Conservation (phyloP, 2,888 invertebrate species). For the Caenorhabditis japonica region DNA sequence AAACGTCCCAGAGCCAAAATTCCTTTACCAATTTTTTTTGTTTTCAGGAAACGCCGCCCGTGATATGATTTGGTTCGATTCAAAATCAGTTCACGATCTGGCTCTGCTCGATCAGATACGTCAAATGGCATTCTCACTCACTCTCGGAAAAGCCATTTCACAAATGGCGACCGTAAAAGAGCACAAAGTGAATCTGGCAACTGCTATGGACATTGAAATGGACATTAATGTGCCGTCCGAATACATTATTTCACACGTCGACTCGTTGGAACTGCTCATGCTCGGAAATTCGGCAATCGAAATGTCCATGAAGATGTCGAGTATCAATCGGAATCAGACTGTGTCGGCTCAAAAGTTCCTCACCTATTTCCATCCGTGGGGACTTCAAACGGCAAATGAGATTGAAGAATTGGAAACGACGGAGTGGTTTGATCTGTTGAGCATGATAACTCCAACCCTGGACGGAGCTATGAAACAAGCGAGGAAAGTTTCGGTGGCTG, state of each 20-base stretch:
- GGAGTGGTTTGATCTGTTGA: conserved; percentile 46
- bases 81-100: conserved; percentile 35
- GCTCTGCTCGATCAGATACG: conserved; percentile 54
- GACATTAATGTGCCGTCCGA: conserved; percentile 46
- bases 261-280: conserved; percentile 62
- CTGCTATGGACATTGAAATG: conserved; percentile 21
- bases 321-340: not conserved
- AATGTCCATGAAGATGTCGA: conserved; percentile 40
- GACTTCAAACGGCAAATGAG: conserved; percentile 69
- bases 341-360: conserved; percentile 30
- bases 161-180: conserved; percentile 50
- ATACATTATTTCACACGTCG: conserved; percentile 64
- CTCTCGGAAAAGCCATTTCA: conserved; percentile 49
- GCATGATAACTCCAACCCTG: conserved; percentile 47
- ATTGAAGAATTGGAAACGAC: conserved; percentile 57
- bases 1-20: too few species aligned
- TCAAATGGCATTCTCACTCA: conserved; percentile 34
- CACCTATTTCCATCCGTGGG: conserved; percentile 72
- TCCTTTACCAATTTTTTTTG: too few species aligned
- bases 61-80: conserved; percentile 52
- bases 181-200: conserved; percentile 12
- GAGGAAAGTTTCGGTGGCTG: not conserved
- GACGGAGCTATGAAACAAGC: conserved; percentile 57
- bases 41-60: conserved; percentile 6
- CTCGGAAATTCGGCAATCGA: conserved; percentile 60